Base-by-base conservation (phyloP, 2,113 vertebrate genomes). In the Cyanistes caeruleus region DNA sequence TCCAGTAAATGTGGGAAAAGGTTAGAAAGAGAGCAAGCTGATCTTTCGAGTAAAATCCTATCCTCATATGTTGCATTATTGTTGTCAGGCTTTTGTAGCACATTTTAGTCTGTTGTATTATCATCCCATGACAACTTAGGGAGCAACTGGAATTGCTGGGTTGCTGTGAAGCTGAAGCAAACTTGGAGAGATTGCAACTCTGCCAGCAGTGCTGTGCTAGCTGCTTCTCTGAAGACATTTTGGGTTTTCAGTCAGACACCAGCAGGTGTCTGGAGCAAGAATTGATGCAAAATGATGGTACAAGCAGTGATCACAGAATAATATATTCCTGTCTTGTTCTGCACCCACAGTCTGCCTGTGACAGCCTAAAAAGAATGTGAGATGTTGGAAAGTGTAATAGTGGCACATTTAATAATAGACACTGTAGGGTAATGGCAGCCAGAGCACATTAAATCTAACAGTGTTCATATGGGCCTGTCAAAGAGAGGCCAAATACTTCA, bases 1-100 rank as follows among this genome's bases (percentile, higher is more conserved):
- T 92, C 74, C 94, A 89, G 88, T 89, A 95, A 94, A 87, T 60
- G 43, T 78, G 79, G 69, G 90, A 82, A 59, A 87, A 79, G 46
- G 53, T 87, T 94, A 76, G 67, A 86, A 80, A 92, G 69, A 80
- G 30, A 87, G 62, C 5, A 1, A 86, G 41, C 39, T 46, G 37
- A 65, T 87, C 84, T 83, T 97, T 91, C 28, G 25, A 91, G 67
- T 94, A 87, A 93, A 83, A 87, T 82, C 25, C 35, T 21, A 35
- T 67, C 20, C 33, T 79, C 22, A n/a, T 20, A 13, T 0, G 4
- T 51, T 52, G 48, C 25, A 5, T 74, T 78, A 80, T 52, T 0
- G 2, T 72, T 51, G 55, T 73, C 33, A 35, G 28, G 39, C 25
- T 79, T 80, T 93, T 3, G 3, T 80, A 67, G 43, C 2, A 7